Base-by-base conservation (phyloP, 2,797 vertebrate genomes). In the Enteromius mattozi region DNA sequence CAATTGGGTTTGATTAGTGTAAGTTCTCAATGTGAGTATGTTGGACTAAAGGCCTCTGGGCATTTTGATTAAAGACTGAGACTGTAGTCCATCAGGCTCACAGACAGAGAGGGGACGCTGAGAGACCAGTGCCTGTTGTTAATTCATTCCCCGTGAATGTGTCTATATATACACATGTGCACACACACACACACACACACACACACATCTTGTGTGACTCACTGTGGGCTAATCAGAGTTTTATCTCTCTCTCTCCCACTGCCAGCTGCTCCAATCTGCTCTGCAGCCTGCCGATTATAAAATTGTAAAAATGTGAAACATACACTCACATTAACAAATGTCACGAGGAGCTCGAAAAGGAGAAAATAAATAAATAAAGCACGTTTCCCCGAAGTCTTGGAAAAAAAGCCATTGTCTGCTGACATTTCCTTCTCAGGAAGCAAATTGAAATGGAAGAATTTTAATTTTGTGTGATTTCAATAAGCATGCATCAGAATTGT, bases 401-500 rank as follows among this genome's bases (percentile, higher is more conserved):
- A n/a, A 35, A 59, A 78, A 82, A 86, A 54, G 10, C 69, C 80
- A 82, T 86, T 89, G 88, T 89, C 87, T 84, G 87, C 76, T 87
- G 86, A 89, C 87, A 89, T 88, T 87, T 88, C 86, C 87, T 86
- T 86, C 88, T 82, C 59, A 37, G 85, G 85, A 86, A 88, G 83
- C 45, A 89, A 88, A 88, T 87, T 84, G 85, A 88, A 88, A 88
- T 88, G 82, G 85, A 87, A 86, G 77, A 87, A 85, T 88, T 88
- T 88, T 89, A 89, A 89, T 89, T 89, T 88, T 83, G 86, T 85
- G 79, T 85, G 87, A 89, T 89, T 88, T 86, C 80, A 86, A 86
- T 87, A 85, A 84, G 82, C 70, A 49, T 47, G 81, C 80, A 75
- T 84, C 80, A 51, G 81, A 86, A 81, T 83, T 83, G 84, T 89